phyloP scores from a whole-genome alignment of 2,888 invertebrate genomes.

The Stenoptilia bipunctidactyla region DNA sequence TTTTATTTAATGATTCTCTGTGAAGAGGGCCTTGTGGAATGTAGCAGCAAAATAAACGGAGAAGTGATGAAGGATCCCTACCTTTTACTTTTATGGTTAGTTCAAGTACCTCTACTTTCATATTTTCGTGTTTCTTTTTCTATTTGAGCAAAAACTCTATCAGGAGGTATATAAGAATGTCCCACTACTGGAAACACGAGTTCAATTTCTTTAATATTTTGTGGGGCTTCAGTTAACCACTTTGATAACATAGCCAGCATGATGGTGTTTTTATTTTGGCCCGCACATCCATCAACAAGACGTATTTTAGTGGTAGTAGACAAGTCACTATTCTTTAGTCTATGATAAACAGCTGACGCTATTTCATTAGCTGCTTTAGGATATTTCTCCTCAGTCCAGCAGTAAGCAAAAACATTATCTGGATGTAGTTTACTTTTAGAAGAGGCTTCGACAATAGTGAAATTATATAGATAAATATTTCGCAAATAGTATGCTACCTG shows the following conservation, averaged over 20 bases:
- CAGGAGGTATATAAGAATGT: conserved; percentile 21
- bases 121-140: conserved; percentile 14
- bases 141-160: conserved; percentile 22
- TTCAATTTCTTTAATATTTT: conserved; percentile 12
- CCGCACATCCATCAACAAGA: conserved; percentile 11
- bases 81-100: too few species aligned
- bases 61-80: too few species aligned
- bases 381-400: neutral
- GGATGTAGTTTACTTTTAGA: conserved; percentile 7
- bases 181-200: conserved; percentile 19
- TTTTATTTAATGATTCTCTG: too few species aligned
- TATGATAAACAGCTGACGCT: neutral
- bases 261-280: conserved; percentile 22
- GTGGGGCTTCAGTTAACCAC: conserved; percentile 16
- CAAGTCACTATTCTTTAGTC: neutral
- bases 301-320: neutral
- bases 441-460: conserved; percentile 8
- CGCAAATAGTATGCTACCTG: conserved; percentile 10
- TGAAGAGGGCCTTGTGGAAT: too few species aligned
- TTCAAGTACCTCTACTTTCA: neutral
- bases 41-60: too few species aligned
- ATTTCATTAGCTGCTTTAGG: conserved; percentile 2
- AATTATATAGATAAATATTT: conserved; percentile 11
- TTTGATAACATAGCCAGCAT: conserved; percentile 18
- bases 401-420: conserved; percentile 9